Evolutionary conservation across 92 coral and sea anemone genomes (phyloP), one percentile per base, ranked within the genome.

Genomic region (Meandrina meandrites): DNA sequence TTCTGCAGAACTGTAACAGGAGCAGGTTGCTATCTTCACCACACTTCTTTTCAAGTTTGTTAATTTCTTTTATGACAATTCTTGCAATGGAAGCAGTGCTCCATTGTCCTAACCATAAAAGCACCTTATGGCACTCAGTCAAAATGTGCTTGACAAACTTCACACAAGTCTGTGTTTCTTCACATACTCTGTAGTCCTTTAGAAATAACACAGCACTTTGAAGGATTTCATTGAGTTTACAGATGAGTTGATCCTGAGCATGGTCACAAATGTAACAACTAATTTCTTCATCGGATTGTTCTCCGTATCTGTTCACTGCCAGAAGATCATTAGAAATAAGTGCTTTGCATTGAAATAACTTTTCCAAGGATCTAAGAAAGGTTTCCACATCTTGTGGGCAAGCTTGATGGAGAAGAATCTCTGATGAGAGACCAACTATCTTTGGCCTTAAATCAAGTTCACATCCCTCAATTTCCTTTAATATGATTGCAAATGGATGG

Each of bases 221-320:
- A 53, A 93, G 34, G 48, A 79, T 82, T 48, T 82, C 79, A 48
- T n/a, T 50, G 56, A 91, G 68, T 35, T 30, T 71, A 51, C 32
- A 76, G 16, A 84, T 75, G 24, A 81, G 64, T 68, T 70, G 58
- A 18, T 89, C 86, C 34, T 77, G 76, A 1, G 56, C 77, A 70
- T 77, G 79, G 34, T 53, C 34, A n/a, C 51, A 32, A 32, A 91
- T 47, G 60, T 77, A 94, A 47, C 34, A 75, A n/a, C 87, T 21
- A 1, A 81, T 54, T 57, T 90, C 86, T 42, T 90, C 97, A 22
- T 70, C 68, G 15, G 90, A 86, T 64, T 85, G 87, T 84, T 92
- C 98, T 24, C 98, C 94, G 86, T 67, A 97, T 24, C 83, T 84
- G 84, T 95, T 95, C 92, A 97, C 72, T 45, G 98, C 98, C 34